Percentiles rank a stretch among this genome's conserved stretches.
These are phyloP conservation scores for Mimachlamys varia DNA, from an alignment of 2,888 invertebrate species.

Conservation along the genomic window DNA sequence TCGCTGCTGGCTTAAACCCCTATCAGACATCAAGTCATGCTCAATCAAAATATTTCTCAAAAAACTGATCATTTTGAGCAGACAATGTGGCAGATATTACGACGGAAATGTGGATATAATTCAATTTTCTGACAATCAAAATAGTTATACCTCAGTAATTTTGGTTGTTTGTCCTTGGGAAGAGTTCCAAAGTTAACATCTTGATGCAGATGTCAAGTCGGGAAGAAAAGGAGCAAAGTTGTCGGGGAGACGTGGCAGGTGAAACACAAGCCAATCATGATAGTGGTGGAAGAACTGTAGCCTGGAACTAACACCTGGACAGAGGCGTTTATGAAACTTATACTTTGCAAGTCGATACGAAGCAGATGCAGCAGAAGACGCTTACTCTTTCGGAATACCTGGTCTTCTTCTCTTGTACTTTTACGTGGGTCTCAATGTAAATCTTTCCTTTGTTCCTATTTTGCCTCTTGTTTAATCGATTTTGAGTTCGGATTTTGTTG, in stretches of 20 bases:
- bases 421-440: too few species aligned
- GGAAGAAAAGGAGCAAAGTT: background rate
- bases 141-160: background rate
- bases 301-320: background rate
- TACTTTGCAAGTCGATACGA: too few species aligned
- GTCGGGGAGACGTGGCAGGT: background rate
- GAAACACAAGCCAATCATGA: background rate
- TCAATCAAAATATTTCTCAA: conserved; percentile 2
- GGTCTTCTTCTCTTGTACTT: too few species aligned
- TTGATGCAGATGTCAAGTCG: background rate
- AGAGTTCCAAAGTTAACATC: background rate
- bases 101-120: conserved; percentile 11
- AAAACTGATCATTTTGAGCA: background rate
- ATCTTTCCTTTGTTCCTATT: too few species aligned
- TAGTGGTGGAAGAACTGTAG: background rate
- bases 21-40: background rate
- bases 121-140: conserved; percentile 7
- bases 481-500: too few species aligned
- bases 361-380: too few species aligned
- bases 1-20: background rate
- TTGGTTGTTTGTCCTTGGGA: background rate
- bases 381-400: too few species aligned
- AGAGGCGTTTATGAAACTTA: too few species aligned
- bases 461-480: too few species aligned
- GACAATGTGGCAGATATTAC: conserved; percentile 28